Percentiles rank a stretch among this genome's conserved stretches.
Conservation (phyloP, 2,797 vertebrate genomes). For the Enteromius treurensis region DNA sequence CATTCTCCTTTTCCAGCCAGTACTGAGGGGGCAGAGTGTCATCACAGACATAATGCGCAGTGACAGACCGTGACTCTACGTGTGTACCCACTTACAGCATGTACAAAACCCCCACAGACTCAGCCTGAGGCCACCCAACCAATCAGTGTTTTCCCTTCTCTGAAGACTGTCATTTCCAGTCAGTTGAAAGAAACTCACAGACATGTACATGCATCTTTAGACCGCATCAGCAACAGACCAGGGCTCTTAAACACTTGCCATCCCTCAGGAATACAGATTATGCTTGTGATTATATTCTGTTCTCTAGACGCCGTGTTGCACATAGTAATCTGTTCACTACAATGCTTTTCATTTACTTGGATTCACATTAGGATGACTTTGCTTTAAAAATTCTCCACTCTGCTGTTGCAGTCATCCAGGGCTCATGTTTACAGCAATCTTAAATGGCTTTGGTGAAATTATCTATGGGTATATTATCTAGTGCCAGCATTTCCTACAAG, state of each 20-base stretch:
- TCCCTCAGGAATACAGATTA: constrained; percentile 18
- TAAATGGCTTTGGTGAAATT: neutral
- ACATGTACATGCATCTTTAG: constrained; percentile 22
- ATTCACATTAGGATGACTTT: constrained; percentile 2
- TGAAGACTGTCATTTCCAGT: constrained; percentile 8
- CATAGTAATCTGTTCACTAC: constrained; percentile 10
- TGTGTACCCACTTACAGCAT: neutral
- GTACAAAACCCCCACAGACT: neutral
- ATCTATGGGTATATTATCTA: neutral
- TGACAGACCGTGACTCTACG: constrained; percentile 13
- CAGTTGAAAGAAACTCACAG: neutral
- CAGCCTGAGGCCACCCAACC: constrained; percentile 12
- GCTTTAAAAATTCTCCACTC: neutral
- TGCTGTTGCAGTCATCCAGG: neutral
- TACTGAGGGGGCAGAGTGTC: constrained; percentile 14
- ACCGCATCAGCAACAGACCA: neutral
- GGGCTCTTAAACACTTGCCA: constrained; percentile 21
- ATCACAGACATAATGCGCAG: neutral
- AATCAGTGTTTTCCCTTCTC: neutral
- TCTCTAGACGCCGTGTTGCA: neutral
- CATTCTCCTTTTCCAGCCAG: neutral
- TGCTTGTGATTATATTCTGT: constrained; percentile 18
- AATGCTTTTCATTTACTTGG: neutral
- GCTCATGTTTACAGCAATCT: constrained; percentile 4
- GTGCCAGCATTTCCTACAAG: constrained; percentile 48